Conservation (phyloP, 2,888 invertebrate genomes). For the Acanthoscelides obtectus region DNA sequence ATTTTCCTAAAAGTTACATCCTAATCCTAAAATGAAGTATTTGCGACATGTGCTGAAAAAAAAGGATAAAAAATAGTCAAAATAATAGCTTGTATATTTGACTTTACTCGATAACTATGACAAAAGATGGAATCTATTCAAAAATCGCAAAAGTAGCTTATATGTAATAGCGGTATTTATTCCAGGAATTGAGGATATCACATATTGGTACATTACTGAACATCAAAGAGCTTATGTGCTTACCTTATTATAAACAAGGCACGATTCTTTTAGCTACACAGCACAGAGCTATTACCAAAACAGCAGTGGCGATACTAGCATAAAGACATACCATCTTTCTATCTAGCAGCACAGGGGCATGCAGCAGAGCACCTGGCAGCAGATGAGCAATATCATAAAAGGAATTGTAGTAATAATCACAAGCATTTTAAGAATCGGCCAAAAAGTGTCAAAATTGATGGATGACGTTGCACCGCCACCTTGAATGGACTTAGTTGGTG, state of each 20-base stretch:
- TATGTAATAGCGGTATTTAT: no score
- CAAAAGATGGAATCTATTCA: no score
- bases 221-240: not conserved
- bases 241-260: conserved; percentile 17
- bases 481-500: not conserved
- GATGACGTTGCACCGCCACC: not conserved
- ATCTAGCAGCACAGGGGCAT: conserved; percentile 5
- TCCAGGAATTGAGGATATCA: no score
- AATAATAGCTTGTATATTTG: no score
- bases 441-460: conserved; percentile 11
- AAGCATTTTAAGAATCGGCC: conserved; percentile 18
- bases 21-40: no score
- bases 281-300: conserved; percentile 27
- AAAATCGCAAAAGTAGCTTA: no score
- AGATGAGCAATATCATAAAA: conserved; percentile 6
- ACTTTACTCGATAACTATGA: no score
- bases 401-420: conserved; percentile 13
- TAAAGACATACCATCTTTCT: conserved; percentile 21
- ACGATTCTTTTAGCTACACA: conserved; percentile 25
- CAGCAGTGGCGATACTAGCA: conserved; percentile 26
- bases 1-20: no score
- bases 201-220: no score
- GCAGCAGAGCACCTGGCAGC: conserved; percentile 6
- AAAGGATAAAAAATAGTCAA: no score
- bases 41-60: no score